Evolutionary conservation across 2,797 vertebrate species (phyloP), one percentile per base, ranked within the genome.

Genomic region (Melopsittacus undulatus): DNA sequence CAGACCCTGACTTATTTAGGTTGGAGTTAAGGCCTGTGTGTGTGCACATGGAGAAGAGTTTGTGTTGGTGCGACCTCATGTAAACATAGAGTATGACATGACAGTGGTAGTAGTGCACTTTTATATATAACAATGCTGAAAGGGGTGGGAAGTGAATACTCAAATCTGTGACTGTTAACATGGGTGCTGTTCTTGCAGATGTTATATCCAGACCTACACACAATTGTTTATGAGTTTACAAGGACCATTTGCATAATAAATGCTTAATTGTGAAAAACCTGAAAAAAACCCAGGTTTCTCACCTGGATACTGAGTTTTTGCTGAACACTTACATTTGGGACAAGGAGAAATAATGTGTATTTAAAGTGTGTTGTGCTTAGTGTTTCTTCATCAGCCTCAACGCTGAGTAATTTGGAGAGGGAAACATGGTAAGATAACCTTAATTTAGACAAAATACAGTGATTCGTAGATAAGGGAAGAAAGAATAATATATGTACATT

Each of bases 51-150:
- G 38, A 46, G 38, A 27, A 13, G n/a, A n/a, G 30, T 20, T 2
- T n/a, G 20, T 0, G 1, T 18, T 56, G 30, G 26, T 45, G 3
- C 18, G 36, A 36, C 11, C 23, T 24, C 29, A 2, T 30, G 13
- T 19, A 56, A 45, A 26, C 29, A 8, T 10, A 43, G 42, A 17
- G 5, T n/a, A 3, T 67, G 21, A 6, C 14, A 3, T 67, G 21
- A 6, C 14, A 13, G 13, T 13, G 6, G 8, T 36, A 23, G 32
- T 29, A 16, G 8, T 13, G 8, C 32, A 7, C 7, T 45, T 61
- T 61, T 15, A 3, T 24, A 1, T 9, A 3, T 30, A 23, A 19
- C 8, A 27, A 7, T 17, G 5, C 24, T 59, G 36, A 52, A 56
- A 18, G 34, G 40, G 8, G 5, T 52, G 40, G 56, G 61, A 45